These are phyloP conservation scores for Meghimatium bilineatum DNA, from an alignment of 2,888 invertebrate species.

Conservation along the genomic window DNA sequence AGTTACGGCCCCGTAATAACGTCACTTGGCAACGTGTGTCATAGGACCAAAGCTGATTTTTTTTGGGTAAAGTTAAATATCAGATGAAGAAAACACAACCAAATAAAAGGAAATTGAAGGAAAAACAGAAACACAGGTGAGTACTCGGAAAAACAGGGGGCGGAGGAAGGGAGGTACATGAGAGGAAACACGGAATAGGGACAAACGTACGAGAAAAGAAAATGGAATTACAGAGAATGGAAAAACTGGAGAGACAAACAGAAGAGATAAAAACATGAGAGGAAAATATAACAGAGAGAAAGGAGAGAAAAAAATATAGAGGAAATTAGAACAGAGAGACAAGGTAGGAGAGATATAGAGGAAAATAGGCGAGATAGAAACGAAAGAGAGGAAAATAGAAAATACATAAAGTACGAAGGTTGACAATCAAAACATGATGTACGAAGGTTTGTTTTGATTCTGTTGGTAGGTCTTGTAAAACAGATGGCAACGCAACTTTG, in stretches of 20 bases:
- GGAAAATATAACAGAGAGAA: background rate
- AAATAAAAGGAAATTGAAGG: too few relatives aligned
- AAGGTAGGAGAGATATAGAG: background rate
- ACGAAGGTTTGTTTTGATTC: too few relatives aligned
- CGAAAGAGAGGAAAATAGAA: background rate
- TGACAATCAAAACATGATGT: background rate
- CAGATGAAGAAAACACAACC: too few relatives aligned
- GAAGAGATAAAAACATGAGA: background rate
- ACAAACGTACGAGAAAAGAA: background rate
- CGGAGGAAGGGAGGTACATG: background rate
- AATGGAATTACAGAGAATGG: background rate
- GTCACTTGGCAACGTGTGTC: too few relatives aligned
- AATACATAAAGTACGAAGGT: background rate
- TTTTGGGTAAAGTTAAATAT: too few relatives aligned
- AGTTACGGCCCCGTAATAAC: too few relatives aligned
- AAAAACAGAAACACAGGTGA: too few relatives aligned
- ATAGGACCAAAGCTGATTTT: too few relatives aligned
- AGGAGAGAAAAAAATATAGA: background rate
- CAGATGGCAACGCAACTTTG: too few relatives aligned
- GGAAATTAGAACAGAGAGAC: background rate
- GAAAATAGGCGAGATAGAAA: background rate
- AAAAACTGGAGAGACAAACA: background rate
- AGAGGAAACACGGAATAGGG: background rate
- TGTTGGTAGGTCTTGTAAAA: too few relatives aligned
- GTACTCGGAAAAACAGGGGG: background rate